Base-by-base conservation (phyloP, 37 sponge, comb jelly and placozoan species). In the Dysidea cf. avara region DNA sequence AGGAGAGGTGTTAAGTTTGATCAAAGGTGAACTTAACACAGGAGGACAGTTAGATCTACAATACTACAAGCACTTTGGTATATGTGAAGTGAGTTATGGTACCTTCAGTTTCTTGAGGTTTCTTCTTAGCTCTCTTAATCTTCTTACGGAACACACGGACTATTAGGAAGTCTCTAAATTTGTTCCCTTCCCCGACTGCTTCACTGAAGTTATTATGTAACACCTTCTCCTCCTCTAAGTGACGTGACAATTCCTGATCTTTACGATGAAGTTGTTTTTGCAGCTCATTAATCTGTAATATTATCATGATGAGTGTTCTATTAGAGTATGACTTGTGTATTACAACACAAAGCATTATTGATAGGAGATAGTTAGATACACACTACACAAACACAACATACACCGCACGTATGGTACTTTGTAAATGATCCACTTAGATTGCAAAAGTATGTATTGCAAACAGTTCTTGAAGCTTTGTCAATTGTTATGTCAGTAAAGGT, bases 81-180 rank as follows among this genome's bases (percentile, higher is more conserved):
- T 25, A 59, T 12, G 61, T 31, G 16, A 29, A 62, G 18, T 14
- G 9, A n/a, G 20, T 21, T 47, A n/a, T n/a, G n/a, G 18, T 55
- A 81, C 89, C 79, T 54, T 47, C 64, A 38, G 39, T 67, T 39
- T 68, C 66, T 4, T 22, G 72, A 33, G 80, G 73, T 58, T 86
- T 82, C 66, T 75, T 69, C 74, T 90, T 92, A 7, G 75, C 80
- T 25, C 96, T 64, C 52, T 98, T 98, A 46, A 98, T 92, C 75
- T 95, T 98, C 88, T 98, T 98, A 69, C 90, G 83, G 79, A 88
- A 95, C 29, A 98, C 87, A 75, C 71, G 54, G 22, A 77, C 18
- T 9, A 86, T 16, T 25, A 98, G 90, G 58, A 89, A 94, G 38
- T 98, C 99, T 33, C 82, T 92, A 75, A 92, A 94, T 80, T 92